Evolutionary conservation across 2,113 vertebrate genomes (phyloP).

Genomic region (Bos javanicus): DNA sequence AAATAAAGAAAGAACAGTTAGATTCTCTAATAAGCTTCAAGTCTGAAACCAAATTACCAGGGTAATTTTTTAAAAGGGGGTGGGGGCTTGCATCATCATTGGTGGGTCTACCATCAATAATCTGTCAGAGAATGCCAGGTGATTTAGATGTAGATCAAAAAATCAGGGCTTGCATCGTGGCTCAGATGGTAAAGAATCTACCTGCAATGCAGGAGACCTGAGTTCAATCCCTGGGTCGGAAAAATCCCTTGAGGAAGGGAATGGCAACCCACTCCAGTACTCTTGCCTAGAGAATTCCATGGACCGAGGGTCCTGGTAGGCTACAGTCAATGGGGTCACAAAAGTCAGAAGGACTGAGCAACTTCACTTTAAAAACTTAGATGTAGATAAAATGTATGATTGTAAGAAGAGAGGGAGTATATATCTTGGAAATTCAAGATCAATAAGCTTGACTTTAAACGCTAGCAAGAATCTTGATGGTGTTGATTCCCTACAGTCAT

Average conservation of each 20-base stretch:
- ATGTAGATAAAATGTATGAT: not conserved
- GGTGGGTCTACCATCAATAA: not conserved
- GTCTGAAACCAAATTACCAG: not conserved
- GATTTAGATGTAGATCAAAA: not conserved
- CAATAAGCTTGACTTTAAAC: not conserved
- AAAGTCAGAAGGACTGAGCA: not conserved
- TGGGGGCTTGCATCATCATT: not conserved
- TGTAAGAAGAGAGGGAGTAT: not conserved
- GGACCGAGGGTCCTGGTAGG: not conserved
- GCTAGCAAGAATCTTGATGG: not conserved
- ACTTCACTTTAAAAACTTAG: not conserved
- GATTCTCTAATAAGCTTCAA: not conserved
- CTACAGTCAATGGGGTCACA: not conserved
- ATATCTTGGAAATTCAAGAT: not conserved
- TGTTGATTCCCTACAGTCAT: not conserved
- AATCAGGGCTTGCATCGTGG: not conserved
- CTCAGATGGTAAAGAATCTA: not conserved
- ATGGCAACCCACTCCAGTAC: not conserved
- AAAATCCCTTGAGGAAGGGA: not conserved
- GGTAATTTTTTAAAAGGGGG: not conserved
- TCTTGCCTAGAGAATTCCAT: not conserved
- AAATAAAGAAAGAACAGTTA: not conserved
- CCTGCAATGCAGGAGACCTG: not conserved
- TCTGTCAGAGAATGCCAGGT: not conserved
- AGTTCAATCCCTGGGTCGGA: fast-evolving